Evolutionary conservation across 2,888 invertebrate species (phyloP).

Genomic region (Dasypogon diadema): DNA sequence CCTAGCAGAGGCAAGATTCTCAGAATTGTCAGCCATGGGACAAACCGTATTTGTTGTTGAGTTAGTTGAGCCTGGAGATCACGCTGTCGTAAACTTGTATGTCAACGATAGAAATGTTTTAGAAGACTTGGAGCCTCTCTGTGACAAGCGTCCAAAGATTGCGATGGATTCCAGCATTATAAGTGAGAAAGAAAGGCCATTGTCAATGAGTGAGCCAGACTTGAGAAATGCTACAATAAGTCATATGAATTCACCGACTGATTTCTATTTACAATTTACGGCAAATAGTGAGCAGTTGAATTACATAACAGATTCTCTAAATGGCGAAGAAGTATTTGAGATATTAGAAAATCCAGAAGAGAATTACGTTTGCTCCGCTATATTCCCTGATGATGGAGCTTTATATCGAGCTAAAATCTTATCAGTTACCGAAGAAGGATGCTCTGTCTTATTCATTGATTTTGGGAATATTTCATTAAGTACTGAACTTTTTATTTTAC

Average conservation of each 20-base stretch:
- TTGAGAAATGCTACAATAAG: slow-evolving; percentile 73
- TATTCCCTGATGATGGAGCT: slow-evolving; percentile 81
- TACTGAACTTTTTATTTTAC: slow-evolving; percentile 72
- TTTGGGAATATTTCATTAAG: slow-evolving; percentile 75
- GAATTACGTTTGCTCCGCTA: slow-evolving; percentile 77
- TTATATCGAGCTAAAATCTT: slow-evolving; percentile 93
- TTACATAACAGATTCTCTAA: slow-evolving; percentile 68
- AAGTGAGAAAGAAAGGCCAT: slow-evolving; percentile 50
- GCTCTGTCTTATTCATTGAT: slow-evolving; percentile 79
- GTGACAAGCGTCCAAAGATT: slow-evolving; percentile 65
- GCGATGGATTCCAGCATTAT: slow-evolving; percentile 48
- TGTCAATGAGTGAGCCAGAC: slow-evolving; percentile 51
- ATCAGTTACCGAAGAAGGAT: slow-evolving; percentile 78
- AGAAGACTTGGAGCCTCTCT: slow-evolving; percentile 72
- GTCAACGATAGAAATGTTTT: slow-evolving; percentile 74
- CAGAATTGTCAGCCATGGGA: slow-evolving; percentile 77
- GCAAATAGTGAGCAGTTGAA: slow-evolving; percentile 72
- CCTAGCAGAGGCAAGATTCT: slow-evolving; percentile 75
- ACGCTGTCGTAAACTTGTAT: slow-evolving; percentile 75
- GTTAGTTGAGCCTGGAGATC: slow-evolving; percentile 76
- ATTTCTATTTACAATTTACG: slow-evolving; percentile 83
- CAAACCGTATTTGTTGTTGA: slow-evolving; percentile 78
- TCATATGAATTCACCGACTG: slow-evolving; percentile 78
- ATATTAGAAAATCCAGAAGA: slow-evolving; percentile 55
- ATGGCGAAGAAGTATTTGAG: slow-evolving; percentile 1